Conservation (phyloP, 2,113 vertebrate genomes). For the Hippocampus guttulatus region DNA sequence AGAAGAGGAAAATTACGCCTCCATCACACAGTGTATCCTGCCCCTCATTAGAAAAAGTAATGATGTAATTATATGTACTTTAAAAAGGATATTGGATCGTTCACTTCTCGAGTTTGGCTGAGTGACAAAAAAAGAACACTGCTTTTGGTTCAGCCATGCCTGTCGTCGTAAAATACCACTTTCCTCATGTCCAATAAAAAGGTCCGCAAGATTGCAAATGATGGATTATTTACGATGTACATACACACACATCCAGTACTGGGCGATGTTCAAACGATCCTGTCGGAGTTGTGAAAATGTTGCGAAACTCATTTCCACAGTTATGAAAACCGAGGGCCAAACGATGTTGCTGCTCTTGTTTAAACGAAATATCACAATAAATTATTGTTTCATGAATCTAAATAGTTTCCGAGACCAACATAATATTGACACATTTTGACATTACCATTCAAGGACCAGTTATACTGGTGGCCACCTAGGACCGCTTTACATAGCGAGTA, state of each 20-base stretch:
- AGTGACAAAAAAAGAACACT: slow-evolving; percentile 32
- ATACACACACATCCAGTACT: not conserved
- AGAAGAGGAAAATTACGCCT: slow-evolving; percentile 36
- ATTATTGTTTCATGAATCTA: not conserved
- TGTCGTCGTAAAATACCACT: slow-evolving; percentile 34
- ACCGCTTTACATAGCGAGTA: no score
- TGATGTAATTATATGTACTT: slow-evolving; percentile 33
- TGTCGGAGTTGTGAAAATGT: not conserved
- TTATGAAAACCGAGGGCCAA: no score
- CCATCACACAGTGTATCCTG: slow-evolving; percentile 22
- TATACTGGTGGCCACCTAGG: no score
- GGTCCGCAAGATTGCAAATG: slow-evolving; percentile 15
- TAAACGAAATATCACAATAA: not conserved
- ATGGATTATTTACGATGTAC: not conserved
- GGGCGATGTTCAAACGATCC: no score
- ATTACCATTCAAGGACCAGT: not conserved
- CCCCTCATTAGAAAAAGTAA: slow-evolving; percentile 37
- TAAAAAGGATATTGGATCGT: slow-evolving; percentile 49
- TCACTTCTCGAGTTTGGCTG: slow-evolving; percentile 28
- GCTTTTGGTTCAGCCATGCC: slow-evolving; percentile 26
- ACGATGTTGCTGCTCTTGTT: slow-evolving; percentile 7
- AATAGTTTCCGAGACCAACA: no score
- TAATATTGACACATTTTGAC: not conserved
- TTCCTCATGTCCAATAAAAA: slow-evolving; percentile 23
- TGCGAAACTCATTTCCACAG: no score